Base-by-base conservation (phyloP, 2,113 vertebrate genomes). In the Hipposideros armiger region DNA sequence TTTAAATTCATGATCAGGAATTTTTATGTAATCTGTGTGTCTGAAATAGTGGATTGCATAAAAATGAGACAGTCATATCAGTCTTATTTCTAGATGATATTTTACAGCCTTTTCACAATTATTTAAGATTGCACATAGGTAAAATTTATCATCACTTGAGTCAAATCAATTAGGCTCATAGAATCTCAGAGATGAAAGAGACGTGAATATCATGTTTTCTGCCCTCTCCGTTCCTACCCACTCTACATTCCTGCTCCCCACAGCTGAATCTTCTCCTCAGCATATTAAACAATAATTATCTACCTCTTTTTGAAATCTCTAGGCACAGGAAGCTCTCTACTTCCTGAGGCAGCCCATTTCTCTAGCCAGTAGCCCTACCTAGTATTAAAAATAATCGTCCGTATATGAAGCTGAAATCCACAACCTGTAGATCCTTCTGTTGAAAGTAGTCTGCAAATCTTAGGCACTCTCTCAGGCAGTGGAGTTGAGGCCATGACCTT, bases 21-120 rank as follows among this genome's bases (percentile, higher is more conserved):
- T 42, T 83, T 93, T 66, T 67, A 93, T 95, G 42, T 93, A 32
- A 78, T 52, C 62, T 76, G 8, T 76, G 24, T 90, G 30, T 91
- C 40, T 87, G 56, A 93, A 93, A 74, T 85, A 88, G 42, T 83
- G 56, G 19, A 45, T 83, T 92, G 64, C n/a, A 76, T 89, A 40
- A 95, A 96, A 82, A 82, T 74, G 28, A 93, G 56, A 78, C 28
- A 70, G 15, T 94, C 30, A 22, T 78, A 76, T 64, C 24, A 54
- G 36, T 84, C 47, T 85, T 90, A 70, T 88, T 77, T 69, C 45
- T 50, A 26, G n/a, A 73, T 85, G 30, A 83, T 56, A 82, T 73
- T 91, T 74, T 95, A 73, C 0, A 67, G 26, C 20, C 26, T 74
- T 84, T 47, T 45, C 78, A 90, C 78, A 95, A 58, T 74, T 70